A percentile compares a stretch with the other conserved stretches of the same genome.
Evolutionary conservation across 2,797 vertebrate species (phyloP).

Genomic region (Fringilla coelebs): DNA sequence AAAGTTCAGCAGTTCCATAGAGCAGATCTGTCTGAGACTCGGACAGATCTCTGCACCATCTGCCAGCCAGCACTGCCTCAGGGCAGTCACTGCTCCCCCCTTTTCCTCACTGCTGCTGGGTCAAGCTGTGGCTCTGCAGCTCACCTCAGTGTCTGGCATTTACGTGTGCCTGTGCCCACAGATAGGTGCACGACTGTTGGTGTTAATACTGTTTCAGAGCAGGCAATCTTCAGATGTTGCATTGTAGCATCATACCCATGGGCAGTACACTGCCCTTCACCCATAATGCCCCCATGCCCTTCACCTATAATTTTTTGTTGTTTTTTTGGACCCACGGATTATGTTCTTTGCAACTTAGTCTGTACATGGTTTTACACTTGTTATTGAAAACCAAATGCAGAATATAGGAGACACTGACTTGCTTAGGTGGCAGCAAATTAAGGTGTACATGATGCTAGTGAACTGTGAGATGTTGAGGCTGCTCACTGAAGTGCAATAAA

Average conservation of each 20-base stretch:
- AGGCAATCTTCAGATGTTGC: neutral
- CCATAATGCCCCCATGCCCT: neutral
- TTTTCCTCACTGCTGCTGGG: neutral
- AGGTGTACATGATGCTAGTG: neutral
- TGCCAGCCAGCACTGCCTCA: neutral
- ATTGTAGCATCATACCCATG: neutral
- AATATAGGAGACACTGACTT: neutral
- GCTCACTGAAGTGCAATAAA: neutral
- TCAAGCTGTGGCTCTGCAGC: neutral
- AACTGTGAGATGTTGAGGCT: neutral
- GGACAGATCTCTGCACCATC: too few relatives aligned
- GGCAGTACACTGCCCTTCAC: neutral
- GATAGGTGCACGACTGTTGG: neutral
- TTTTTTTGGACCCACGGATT: neutral
- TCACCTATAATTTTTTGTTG: neutral
- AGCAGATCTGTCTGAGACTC: neutral
- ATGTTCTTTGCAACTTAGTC: neutral
- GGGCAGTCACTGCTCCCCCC: fast-evolving
- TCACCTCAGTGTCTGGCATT: neutral
- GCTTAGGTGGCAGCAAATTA: neutral
- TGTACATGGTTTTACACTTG: neutral
- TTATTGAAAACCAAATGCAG: neutral
- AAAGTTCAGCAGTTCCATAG: neutral
- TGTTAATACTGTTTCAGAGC: neutral
- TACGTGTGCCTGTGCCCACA: neutral